A percentile compares a stretch with the other conserved stretches of the same genome.
Evolutionary conservation across 2,113 vertebrate genomes (phyloP).

Genomic region (Alethe castanea): DNA sequence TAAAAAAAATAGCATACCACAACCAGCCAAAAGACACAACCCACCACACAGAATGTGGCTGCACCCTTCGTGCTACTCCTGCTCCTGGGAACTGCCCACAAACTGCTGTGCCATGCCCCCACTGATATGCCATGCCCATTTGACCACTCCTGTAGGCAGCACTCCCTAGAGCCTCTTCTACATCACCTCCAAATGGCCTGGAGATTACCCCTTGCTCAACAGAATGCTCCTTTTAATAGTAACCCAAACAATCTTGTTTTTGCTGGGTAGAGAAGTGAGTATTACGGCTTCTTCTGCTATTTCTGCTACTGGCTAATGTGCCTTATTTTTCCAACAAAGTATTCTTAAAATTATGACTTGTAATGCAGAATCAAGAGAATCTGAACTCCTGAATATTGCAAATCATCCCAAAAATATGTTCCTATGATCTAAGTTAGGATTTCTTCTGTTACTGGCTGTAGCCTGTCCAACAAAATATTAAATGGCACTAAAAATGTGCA

Average conservation of each 20-base stretch:
- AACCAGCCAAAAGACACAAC: not conserved
- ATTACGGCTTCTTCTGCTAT: not conserved
- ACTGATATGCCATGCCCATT: accelerated
- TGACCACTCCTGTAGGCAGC: not conserved
- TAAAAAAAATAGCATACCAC: not conserved
- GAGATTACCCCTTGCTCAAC: too few relatives aligned
- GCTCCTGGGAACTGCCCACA: accelerated
- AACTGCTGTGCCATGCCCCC: not conserved
- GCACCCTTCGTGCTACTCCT: accelerated
- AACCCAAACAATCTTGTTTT: not conserved
- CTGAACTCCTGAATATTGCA: not conserved
- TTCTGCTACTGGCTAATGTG: not conserved
- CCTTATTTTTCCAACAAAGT: not conserved
- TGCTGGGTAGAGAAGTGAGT: not conserved
- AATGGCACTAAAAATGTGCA: not conserved
- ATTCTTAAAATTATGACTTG: not conserved
- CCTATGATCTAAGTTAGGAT: not conserved
- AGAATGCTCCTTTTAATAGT: not conserved
- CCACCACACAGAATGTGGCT: accelerated
- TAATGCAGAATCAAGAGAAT: not conserved
- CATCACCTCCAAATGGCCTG: not conserved
- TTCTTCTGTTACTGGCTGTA: not conserved
- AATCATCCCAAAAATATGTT: not conserved
- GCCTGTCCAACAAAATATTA: not conserved
- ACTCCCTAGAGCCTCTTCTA: not conserved